phyloP scores from a whole-genome alignment of 2,888 invertebrate species.

The Habrosyne pyritoides region DNA sequence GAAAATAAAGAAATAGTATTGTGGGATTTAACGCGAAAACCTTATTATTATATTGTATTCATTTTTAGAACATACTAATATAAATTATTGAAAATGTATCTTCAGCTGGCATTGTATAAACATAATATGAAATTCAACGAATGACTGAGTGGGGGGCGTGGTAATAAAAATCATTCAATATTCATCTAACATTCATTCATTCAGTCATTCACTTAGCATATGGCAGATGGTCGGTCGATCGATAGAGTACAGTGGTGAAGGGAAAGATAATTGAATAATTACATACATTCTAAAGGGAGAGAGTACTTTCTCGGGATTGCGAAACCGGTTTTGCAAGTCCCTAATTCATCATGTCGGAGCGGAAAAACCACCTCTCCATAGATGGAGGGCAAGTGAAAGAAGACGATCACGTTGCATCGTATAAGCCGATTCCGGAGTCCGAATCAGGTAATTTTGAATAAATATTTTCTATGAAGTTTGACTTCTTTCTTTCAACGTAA shows the following conservation, averaged over 20 bases:
- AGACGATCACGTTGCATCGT: constrained; percentile 76
- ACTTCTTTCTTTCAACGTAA: too few species aligned
- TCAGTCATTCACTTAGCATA: constrained; percentile 27
- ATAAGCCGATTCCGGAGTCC: constrained; percentile 83
- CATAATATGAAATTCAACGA: too few species aligned
- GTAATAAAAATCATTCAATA: constrained; percentile 16
- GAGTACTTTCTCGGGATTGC: constrained; percentile 43
- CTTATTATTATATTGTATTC: too few species aligned
- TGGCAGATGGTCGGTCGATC: constrained; percentile 27
- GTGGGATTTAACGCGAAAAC: too few species aligned
- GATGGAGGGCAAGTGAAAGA: constrained; percentile 78
- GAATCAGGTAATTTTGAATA: constrained; percentile 73
- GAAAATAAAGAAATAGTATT: too few species aligned
- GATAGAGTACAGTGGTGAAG: constrained; percentile 11
- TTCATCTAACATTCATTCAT: constrained; percentile 23
- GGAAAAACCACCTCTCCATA: constrained; percentile 71
- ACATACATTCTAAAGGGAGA: constrained; percentile 42
- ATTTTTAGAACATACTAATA: too few species aligned
- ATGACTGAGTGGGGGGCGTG: constrained; percentile 24
- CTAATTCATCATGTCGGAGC: constrained; percentile 69
- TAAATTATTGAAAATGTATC: too few species aligned
- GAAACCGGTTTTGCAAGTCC: constrained; percentile 50
- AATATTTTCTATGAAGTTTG: too few species aligned
- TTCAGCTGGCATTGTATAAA: too few species aligned
- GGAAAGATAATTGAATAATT: constrained; percentile 44